phyloP scores from a whole-genome alignment of 2,797 vertebrate genomes.

The Prunella strophiata region DNA sequence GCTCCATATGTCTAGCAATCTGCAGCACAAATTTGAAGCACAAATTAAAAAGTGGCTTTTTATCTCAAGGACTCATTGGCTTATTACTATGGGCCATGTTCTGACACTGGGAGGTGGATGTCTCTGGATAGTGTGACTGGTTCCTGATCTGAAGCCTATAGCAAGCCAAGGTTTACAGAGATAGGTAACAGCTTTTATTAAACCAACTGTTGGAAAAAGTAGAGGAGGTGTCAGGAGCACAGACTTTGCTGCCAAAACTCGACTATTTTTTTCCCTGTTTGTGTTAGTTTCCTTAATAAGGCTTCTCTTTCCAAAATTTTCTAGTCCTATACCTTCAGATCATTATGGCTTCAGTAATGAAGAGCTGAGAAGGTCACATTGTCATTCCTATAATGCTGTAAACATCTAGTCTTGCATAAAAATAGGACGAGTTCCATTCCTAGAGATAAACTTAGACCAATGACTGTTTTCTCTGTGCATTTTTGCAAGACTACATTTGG shows the following conservation, averaged over 20 bases:
- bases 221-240: background rate
- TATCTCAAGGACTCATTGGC: slow-evolving; percentile 52
- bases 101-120: slow-evolving; percentile 26
- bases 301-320: background rate
- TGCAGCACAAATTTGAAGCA: slow-evolving; percentile 23
- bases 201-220: background rate
- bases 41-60: slow-evolving; percentile 44
- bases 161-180: slow-evolving; percentile 2
- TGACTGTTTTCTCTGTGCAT: background rate
- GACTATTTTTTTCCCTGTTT: background rate
- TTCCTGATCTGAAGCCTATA: background rate
- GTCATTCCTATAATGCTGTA: background rate
- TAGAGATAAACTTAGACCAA: background rate
- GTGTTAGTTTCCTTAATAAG: background rate
- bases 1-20: slow-evolving; percentile 66
- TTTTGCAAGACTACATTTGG: background rate
- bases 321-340: background rate
- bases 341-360: background rate
- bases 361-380: background rate
- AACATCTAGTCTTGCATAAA: background rate
- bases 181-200: slow-evolving; percentile 36
- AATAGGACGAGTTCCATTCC: background rate
- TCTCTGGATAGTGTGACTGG: background rate
- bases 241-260: background rate
- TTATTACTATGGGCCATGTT: slow-evolving; percentile 14